Evolutionary conservation across 2,888 invertebrate species (phyloP).

Genomic region (Pollenia griseotomentosa): DNA sequence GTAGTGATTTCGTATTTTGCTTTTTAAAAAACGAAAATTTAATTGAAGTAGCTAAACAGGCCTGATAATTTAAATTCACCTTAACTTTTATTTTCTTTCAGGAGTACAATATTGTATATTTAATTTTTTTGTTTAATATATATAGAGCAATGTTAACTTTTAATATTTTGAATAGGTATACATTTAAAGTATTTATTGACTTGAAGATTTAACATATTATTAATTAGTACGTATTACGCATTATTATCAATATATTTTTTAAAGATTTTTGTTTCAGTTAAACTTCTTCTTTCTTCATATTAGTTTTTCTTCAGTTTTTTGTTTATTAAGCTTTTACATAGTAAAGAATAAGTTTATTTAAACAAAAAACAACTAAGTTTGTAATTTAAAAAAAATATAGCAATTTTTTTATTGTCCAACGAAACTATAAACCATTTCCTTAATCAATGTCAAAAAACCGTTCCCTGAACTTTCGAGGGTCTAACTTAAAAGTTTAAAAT

Average conservation of each 20-base stretch:
- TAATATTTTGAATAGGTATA: constrained; percentile 34
- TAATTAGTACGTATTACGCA: constrained; percentile 12
- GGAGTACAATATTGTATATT: not conserved
- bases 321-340: constrained; percentile 75
- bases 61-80: no score
- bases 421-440: constrained; percentile 7
- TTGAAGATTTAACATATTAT: constrained; percentile 38
- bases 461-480: not conserved
- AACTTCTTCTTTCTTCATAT: constrained; percentile 26
- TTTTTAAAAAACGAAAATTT: no score
- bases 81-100: no score
- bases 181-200: constrained; percentile 44
- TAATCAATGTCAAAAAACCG: not conserved
- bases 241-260: constrained; percentile 16
- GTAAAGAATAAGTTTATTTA: constrained; percentile 73
- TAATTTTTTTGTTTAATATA: not conserved
- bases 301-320: constrained; percentile 26
- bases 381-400: constrained; percentile 25
- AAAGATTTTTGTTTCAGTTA: constrained; percentile 37
- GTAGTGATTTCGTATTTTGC: no score
- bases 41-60: no score
- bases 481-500: constrained; percentile 19
- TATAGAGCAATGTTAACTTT: constrained; percentile 65
- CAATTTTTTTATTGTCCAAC: constrained; percentile 26
- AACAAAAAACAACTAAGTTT: constrained; percentile 51